A percentile compares a stretch with the other conserved stretches of the same genome.
Evolutionary conservation across 1,140 invertebrate species (phyloP).

Genomic region (Archivesica marissinica): DNA sequence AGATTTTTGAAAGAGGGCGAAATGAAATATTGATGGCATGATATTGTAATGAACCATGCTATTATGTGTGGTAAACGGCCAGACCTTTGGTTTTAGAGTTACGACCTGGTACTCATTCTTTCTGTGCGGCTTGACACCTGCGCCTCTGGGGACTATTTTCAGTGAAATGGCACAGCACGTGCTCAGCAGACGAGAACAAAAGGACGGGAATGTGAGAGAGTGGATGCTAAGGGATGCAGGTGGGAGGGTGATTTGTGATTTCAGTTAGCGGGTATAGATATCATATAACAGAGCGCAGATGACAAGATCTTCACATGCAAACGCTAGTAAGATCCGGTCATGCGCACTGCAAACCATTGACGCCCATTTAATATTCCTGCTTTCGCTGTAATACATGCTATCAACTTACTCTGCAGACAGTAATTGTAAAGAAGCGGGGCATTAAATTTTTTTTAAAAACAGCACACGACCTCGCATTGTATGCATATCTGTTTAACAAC

Average conservation of each 20-base stretch:
- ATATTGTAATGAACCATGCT: conserved; percentile 29
- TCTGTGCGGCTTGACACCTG: conserved; percentile 34
- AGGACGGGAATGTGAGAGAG: not conserved
- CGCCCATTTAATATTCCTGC: not conserved
- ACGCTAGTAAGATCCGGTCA: conserved; percentile 7
- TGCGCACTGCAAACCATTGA: not conserved
- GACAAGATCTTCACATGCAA: conserved; percentile 20
- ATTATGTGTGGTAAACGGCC: not conserved
- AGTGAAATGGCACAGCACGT: conserved; percentile 25
- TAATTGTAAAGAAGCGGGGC: no score
- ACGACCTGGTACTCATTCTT: conserved; percentile 14
- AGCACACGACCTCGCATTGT: no score
- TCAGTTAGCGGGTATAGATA: not conserved
- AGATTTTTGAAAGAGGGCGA: not conserved
- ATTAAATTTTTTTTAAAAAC: no score
- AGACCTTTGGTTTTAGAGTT: conserved; percentile 18
- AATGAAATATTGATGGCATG: conserved; percentile 32
- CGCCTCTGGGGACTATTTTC: conserved; percentile 28
- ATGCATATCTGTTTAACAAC: no score
- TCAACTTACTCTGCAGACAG: no score
- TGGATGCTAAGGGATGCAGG: conserved; percentile 21
- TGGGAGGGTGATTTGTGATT: conserved; percentile 23
- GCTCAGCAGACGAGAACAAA: conserved; percentile 48
- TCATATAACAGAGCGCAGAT: conserved; percentile 34
- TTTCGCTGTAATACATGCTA: no score